A percentile compares a stretch with the other conserved stretches of the same genome.
phyloP scores from a whole-genome alignment of 2,113 vertebrate species.

The Elgaria multicarinata region DNA sequence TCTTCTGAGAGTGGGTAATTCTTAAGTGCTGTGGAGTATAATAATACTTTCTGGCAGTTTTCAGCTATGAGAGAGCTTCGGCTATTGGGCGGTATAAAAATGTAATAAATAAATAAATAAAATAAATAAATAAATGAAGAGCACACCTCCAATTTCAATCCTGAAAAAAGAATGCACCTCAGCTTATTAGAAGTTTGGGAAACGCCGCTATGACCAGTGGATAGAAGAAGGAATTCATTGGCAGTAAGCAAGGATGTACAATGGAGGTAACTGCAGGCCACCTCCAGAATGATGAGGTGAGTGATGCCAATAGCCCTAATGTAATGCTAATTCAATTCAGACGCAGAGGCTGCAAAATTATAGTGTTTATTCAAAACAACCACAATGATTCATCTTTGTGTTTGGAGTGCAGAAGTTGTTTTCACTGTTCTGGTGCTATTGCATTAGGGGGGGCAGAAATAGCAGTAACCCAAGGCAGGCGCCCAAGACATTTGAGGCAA shows the following conservation, averaged over 20 bases:
- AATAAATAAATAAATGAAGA: too few relatives aligned
- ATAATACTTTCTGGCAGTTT: not conserved
- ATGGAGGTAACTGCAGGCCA: not conserved
- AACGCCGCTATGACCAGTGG: not conserved
- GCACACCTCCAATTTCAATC: not conserved
- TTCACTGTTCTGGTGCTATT: not conserved
- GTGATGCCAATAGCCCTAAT: not conserved
- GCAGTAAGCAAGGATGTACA: not conserved
- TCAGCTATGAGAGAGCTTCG: too few relatives aligned
- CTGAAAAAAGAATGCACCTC: not conserved
- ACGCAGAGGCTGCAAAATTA: not conserved
- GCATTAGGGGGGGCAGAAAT: not conserved
- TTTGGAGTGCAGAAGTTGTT: not conserved
- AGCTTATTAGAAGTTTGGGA: not conserved
- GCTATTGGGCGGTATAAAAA: too few relatives aligned
- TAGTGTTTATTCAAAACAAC: not conserved
- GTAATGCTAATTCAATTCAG: not conserved
- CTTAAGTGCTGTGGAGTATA: not conserved
- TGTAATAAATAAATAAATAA: too few relatives aligned
- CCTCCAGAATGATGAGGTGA: not conserved
- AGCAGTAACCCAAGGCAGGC: not conserved
- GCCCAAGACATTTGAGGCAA: not conserved
- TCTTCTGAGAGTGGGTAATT: not conserved
- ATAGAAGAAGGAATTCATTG: not conserved
- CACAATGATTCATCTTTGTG: not conserved